These are phyloP conservation scores for Philotrypesis tridentata DNA, from an alignment of 1,140 invertebrate species.

Conservation along the genomic window DNA sequence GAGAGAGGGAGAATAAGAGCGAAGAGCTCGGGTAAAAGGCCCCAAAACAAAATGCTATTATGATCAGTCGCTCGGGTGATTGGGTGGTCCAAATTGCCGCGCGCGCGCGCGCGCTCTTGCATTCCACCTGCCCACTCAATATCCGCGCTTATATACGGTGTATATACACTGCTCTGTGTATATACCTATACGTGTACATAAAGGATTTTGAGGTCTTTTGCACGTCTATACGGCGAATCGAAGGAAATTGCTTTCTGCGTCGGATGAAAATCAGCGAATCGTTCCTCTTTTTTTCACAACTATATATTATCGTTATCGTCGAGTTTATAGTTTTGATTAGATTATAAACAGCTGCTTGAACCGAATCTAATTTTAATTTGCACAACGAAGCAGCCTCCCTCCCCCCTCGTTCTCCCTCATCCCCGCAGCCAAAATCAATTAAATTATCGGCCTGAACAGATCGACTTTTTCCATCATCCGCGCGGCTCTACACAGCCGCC, in stretches of 20 bases:
- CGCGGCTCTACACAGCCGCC: background rate
- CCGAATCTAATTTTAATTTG: background rate
- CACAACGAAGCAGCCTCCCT: background rate
- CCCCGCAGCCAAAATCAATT: background rate
- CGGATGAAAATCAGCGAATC: too few relatives aligned
- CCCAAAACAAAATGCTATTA: slow-evolving; percentile 70
- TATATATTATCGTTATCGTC: too few relatives aligned
- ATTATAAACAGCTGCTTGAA: background rate
- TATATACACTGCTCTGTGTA: background rate
- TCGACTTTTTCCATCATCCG: slow-evolving; percentile 9
- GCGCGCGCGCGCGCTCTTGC: slow-evolving; percentile 56
- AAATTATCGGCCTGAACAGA: background rate
- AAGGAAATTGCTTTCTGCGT: background rate
- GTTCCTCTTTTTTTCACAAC: too few relatives aligned
- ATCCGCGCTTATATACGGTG: background rate
- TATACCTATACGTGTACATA: background rate
- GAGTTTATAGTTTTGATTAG: too few relatives aligned
- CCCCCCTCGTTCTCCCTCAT: background rate
- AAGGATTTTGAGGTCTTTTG: too few relatives aligned
- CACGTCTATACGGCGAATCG: background rate
- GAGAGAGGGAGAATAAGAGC: slow-evolving; percentile 37
- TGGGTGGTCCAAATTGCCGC: slow-evolving; percentile 71
- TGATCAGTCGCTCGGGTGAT: slow-evolving; percentile 64
- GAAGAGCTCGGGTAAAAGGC: slow-evolving; percentile 60
- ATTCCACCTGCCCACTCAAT: slow-evolving; percentile 42